A percentile compares a stretch with the other conserved stretches of the same genome.
phyloP scores from a whole-genome alignment of 2,888 invertebrate species.

The Dascillus cervinus region DNA sequence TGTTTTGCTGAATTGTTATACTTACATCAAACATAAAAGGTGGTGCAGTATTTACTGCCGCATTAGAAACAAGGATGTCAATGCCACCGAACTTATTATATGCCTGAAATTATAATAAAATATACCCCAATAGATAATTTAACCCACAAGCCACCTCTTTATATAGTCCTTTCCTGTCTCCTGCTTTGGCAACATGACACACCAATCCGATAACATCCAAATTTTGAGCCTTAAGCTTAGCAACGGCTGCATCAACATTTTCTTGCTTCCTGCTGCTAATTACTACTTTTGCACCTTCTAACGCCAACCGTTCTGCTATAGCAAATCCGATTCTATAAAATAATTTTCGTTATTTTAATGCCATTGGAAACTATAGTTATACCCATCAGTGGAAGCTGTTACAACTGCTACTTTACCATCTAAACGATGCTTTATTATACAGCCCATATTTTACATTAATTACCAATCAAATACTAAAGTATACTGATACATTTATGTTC shows the following conservation, averaged over 20 bases:
- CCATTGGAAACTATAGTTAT: background rate
- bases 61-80: slow-evolving; percentile 94
- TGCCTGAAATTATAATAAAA: slow-evolving; percentile 56
- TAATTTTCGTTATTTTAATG: no score
- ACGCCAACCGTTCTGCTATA: slow-evolving; percentile 81
- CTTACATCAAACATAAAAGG: slow-evolving; percentile 68
- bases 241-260: slow-evolving; percentile 75
- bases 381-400: slow-evolving; percentile 1
- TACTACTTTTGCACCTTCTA: slow-evolving; percentile 89
- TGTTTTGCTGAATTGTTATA: no score
- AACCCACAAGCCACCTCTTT: slow-evolving; percentile 45
- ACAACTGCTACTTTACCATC: slow-evolving; percentile 1
- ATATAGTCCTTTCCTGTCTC: slow-evolving; percentile 68
- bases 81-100: slow-evolving; percentile 73
- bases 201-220: slow-evolving; percentile 68
- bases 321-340: slow-evolving; percentile 75
- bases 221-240: no score
- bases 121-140: background rate
- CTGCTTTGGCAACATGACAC: slow-evolving; percentile 86
- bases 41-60: slow-evolving; percentile 81
- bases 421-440: no score
- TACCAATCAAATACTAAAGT: no score
- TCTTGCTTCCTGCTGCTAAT: slow-evolving; percentile 83
- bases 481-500: no score
- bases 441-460: no score